Conservation (phyloP, 2,113 vertebrate genomes). For the Loxodonta africana region DNA sequence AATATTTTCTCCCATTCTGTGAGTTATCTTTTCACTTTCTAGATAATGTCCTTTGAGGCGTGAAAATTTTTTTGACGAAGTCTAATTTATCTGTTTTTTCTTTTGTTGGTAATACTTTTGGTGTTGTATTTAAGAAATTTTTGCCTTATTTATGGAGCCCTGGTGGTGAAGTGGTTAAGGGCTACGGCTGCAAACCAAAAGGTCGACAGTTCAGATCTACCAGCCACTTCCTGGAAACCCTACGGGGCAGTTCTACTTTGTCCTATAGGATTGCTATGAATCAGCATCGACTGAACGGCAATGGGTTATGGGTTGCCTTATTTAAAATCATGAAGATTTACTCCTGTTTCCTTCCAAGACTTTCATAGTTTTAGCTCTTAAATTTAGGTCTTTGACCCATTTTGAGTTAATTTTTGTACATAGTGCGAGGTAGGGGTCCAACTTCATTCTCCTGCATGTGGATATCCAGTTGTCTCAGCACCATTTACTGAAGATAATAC, state of each 20-base stretch:
- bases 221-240: no score
- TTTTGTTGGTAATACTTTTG: not conserved
- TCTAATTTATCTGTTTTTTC: not conserved
- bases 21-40: conserved; percentile 4
- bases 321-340: not conserved
- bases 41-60: not conserved
- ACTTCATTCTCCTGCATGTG: not conserved
- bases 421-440: not conserved
- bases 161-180: no score
- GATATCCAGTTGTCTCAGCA: not conserved
- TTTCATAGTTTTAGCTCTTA: not conserved
- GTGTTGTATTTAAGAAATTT: conserved; percentile 37
- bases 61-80: not conserved
- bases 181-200: no score
- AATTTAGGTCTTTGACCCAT: not conserved
- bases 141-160: no score
- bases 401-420: not conserved
- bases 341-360: not conserved
- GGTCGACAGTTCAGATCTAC: no score
- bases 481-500: not conserved
- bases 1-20: not conserved
- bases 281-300: no score
- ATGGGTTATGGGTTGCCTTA: not conserved
- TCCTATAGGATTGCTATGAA: no score
- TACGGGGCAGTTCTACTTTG: no score